Evolutionary conservation across 2,888 invertebrate species (phyloP).

Genomic region (Alsophila aescularia): DNA sequence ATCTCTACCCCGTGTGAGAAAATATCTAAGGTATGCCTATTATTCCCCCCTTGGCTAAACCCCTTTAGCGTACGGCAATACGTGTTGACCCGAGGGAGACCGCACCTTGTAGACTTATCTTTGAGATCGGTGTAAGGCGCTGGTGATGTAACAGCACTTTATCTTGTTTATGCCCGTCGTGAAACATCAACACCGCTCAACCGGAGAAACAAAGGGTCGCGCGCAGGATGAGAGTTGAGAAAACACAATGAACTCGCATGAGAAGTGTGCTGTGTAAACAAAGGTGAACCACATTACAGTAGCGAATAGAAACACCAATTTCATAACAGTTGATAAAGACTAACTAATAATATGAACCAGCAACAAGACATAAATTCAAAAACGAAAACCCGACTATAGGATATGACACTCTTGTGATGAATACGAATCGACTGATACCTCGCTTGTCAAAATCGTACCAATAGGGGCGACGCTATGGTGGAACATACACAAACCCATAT

Average conservation of each 20-base stretch:
- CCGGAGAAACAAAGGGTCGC: constrained; percentile 49
- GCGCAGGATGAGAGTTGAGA: constrained; percentile 55
- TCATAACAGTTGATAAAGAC: constrained; percentile 38
- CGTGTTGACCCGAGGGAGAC: constrained; percentile 53
- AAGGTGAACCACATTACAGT: constrained; percentile 49
- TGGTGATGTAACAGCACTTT: constrained; percentile 51
- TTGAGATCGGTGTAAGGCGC: constrained; percentile 35
- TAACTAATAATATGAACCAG: constrained; percentile 36
- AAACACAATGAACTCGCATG: constrained; percentile 72
- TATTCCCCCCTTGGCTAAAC: constrained; percentile 48
- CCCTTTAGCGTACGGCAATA: constrained; percentile 54
- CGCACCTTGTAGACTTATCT: constrained; percentile 38
- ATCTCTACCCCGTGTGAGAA: constrained; percentile 60
- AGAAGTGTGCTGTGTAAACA: constrained; percentile 54
- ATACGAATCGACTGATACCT: too few species aligned
- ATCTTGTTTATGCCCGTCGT: constrained; percentile 59
- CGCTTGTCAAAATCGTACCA: too few species aligned
- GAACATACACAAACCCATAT: too few species aligned
- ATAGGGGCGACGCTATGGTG: too few species aligned
- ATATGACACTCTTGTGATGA: too few species aligned
- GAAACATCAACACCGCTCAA: constrained; percentile 44
- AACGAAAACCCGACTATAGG: too few species aligned
- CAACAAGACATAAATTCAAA: too few species aligned
- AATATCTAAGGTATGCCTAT: constrained; percentile 49
- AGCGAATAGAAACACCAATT: constrained; percentile 39